Conservation (phyloP, 53 echinoderm and acorn worm species). For the Holothuria scabra region DNA sequence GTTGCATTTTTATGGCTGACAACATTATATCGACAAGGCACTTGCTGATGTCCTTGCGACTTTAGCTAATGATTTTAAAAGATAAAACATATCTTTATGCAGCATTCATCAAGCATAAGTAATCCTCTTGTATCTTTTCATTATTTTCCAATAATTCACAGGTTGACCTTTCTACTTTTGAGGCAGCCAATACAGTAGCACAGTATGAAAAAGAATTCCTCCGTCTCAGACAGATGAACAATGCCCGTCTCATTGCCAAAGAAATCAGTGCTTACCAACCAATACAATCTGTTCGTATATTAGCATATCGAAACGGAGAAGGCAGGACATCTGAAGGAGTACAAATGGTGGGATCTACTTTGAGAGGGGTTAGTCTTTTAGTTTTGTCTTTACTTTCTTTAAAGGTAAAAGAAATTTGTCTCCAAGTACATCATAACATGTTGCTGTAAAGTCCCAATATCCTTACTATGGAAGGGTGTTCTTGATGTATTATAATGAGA, state of each 20-base stretch:
- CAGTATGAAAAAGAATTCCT: slow-evolving; percentile 85
- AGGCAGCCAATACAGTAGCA: slow-evolving; percentile 75
- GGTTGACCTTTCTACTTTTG: slow-evolving; percentile 95
- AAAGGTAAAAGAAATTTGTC: too few species aligned
- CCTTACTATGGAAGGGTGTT: too few species aligned
- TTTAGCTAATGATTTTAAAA: too few species aligned
- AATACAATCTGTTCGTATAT: slow-evolving; percentile 75
- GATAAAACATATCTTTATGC: too few species aligned
- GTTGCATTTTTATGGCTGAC: too few species aligned
- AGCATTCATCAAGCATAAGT: too few species aligned
- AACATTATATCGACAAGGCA: too few species aligned
- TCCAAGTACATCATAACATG: too few species aligned
- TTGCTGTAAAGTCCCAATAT: too few species aligned
- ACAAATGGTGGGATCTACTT: slow-evolving; percentile 79
- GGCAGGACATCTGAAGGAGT: slow-evolving; percentile 74
- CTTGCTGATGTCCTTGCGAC: too few species aligned
- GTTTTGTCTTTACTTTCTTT: too few species aligned
- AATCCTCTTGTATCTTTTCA: not conserved
- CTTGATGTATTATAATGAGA: too few species aligned
- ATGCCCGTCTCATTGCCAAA: slow-evolving; percentile 82
- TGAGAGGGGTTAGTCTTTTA: slow-evolving; percentile 80
- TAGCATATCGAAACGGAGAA: slow-evolving; percentile 86
- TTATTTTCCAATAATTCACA: slow-evolving; percentile 7
- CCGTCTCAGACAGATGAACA: slow-evolving; percentile 85
- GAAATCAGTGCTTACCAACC: slow-evolving; percentile 95